Evolutionary conservation across 2,797 vertebrate genomes (phyloP).

Genomic region (Sebastes baramenuke): DNA sequence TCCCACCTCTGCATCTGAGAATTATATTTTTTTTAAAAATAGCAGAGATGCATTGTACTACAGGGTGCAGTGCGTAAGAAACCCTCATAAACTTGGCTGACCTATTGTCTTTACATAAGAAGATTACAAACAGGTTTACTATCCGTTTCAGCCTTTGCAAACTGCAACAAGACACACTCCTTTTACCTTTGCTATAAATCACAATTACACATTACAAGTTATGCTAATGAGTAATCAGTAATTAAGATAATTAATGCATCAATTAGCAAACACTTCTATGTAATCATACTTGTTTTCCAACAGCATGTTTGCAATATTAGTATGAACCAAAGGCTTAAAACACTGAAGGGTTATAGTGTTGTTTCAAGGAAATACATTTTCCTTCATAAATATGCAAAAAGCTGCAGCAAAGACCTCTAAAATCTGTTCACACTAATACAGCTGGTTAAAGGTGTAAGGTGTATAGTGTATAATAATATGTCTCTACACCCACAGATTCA

Average conservation of each 20-base stretch:
- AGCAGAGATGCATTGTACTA: not conserved
- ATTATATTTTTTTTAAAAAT: not conserved
- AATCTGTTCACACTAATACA: not conserved
- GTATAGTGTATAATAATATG: not conserved
- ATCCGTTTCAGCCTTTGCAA: not conserved
- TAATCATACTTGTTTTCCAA: not conserved
- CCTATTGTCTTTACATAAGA: not conserved
- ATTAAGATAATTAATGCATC: not conserved
- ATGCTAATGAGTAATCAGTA: not conserved
- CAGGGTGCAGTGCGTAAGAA: not conserved
- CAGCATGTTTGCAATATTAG: not conserved
- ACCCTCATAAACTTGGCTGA: not conserved
- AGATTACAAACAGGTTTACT: not conserved
- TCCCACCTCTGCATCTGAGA: slow-evolving; percentile 8
- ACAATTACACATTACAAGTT: not conserved
- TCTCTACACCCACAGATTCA: not conserved
- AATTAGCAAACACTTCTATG: not conserved
- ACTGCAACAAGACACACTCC: not conserved
- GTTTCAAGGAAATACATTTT: not conserved
- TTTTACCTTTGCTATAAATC: not conserved
- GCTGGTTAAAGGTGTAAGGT: not conserved
- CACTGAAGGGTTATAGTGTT: not conserved
- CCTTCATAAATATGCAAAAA: not conserved
- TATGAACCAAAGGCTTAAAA: not conserved
- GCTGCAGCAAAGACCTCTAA: not conserved